Evolutionary conservation across 2,888 invertebrate genomes (phyloP), one percentile per base, ranked within the genome.

Genomic region (Clunio marinus): DNA sequence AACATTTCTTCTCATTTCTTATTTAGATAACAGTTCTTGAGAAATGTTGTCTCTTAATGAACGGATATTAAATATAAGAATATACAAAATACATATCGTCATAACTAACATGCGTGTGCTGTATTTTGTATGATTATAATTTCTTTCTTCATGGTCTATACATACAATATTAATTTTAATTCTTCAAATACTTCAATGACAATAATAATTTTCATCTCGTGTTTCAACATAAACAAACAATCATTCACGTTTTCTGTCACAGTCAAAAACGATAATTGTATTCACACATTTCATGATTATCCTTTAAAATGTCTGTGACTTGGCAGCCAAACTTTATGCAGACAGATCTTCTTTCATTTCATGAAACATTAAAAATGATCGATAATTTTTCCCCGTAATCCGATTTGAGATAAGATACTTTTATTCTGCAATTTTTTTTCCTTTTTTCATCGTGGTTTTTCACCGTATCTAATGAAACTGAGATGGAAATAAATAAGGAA

Each of bases 61-160:
- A 58, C 41, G 68, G 68, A 68, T 58, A 58, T 22, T 27, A 46
- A 68, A 63, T 68, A 68, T 68, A 68, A 68, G 68, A 68, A 68
- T 68, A 68, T 68, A 68, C 58, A 68, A 68, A 68, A 68, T 68
- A 68, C 58, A 58, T 68, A 13, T 32, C 7, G 22, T 37, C 10
- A 15, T 51, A 51, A 45, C 25, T 66, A 15, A n/a, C 35, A 45
- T 41, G 62, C 45, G 32, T 45, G 35, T 66, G 66, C 8, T 55
- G 7, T 59, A 59, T 55, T 17, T 28, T 15, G 35, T 35, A n/a
- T n/a, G n/a, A n/a, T n/a, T 27, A 57, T 57, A 57, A 46, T 20
- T 46, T 15, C 10, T 15, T 46, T 46, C 7, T 15, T 46, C 8
- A n/a, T n/a, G 51, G 15, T 51, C 7, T 51, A 51, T 20, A 51